Evolutionary conservation across 2,888 invertebrate genomes (phyloP).

Genomic region (Anticlea derivata): DNA sequence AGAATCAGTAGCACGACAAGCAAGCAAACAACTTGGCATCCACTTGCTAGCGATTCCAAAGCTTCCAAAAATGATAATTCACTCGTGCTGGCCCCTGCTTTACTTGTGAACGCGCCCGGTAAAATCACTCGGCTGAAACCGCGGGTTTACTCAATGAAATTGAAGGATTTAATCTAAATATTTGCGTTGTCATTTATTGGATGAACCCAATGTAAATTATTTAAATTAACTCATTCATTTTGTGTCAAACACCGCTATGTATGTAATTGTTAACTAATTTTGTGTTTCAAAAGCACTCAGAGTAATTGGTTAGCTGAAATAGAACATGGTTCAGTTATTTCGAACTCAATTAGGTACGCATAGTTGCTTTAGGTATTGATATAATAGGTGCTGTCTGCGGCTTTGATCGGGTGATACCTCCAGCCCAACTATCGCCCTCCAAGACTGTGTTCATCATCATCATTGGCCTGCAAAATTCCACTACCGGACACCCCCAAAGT

Average conservation of each 20-base stretch:
- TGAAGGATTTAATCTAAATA: slow-evolving; percentile 8
- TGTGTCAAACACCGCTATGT: slow-evolving; percentile 7
- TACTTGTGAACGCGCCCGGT: background rate
- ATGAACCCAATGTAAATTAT: slow-evolving; percentile 12
- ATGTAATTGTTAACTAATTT: slow-evolving; percentile 9
- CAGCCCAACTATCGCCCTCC: too few relatives aligned
- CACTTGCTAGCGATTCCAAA: too few relatives aligned
- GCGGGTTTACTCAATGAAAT: slow-evolving; percentile 3
- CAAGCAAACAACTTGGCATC: too few relatives aligned
- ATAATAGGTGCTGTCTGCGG: too few relatives aligned
- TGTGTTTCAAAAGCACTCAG: slow-evolving; percentile 7
- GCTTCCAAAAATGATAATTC: too few relatives aligned
- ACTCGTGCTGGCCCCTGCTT: too few relatives aligned
- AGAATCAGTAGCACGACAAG: too few relatives aligned
- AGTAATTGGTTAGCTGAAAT: slow-evolving; percentile 8
- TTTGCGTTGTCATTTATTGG: slow-evolving; percentile 9
- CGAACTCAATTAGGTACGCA: slow-evolving; percentile 12
- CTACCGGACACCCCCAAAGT: too few relatives aligned
- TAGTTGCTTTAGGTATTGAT: background rate
- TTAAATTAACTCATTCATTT: slow-evolving; percentile 15
- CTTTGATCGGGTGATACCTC: too few relatives aligned
- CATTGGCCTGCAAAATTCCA: too few relatives aligned
- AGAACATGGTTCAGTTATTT: slow-evolving; percentile 6
- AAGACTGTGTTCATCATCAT: too few relatives aligned
- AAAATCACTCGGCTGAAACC: background rate